phyloP scores from a whole-genome alignment of 2,797 vertebrate species.

The Pitangus sulphuratus region DNA sequence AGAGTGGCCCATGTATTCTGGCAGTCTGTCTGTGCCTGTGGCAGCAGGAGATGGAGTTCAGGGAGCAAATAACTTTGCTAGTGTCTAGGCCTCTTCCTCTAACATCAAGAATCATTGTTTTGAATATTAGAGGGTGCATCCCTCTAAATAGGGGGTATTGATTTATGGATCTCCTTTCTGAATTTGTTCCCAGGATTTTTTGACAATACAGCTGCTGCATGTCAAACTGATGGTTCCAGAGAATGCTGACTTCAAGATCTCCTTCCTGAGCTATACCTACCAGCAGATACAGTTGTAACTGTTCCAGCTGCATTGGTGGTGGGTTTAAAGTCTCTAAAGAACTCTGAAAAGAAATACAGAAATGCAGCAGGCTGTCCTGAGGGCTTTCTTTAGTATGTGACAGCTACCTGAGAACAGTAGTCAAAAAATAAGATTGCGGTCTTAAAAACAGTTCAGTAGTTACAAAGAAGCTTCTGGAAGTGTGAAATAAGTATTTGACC shows the following conservation, averaged over 20 bases:
- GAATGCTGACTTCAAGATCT: not conserved
- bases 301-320: not conserved
- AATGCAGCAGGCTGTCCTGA: not conserved
- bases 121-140: not conserved
- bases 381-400: not conserved
- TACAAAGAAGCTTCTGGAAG: not conserved
- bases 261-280: not conserved
- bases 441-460: not conserved
- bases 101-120: not conserved
- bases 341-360: not conserved
- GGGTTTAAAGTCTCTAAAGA: not conserved
- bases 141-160: not conserved
- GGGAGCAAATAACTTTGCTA: not conserved
- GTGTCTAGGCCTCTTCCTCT: not conserved
- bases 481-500: not conserved
- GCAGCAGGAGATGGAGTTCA: not conserved
- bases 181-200: not conserved
- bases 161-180: not conserved
- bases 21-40: not conserved
- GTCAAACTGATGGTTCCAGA: not conserved
- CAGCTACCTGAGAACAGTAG: not conserved
- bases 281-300: not conserved
- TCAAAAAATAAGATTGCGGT: not conserved
- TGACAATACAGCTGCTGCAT: not conserved
- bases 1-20: not conserved